Base-by-base conservation (phyloP, 2,797 vertebrate genomes). In the Forpus xanthops region DNA sequence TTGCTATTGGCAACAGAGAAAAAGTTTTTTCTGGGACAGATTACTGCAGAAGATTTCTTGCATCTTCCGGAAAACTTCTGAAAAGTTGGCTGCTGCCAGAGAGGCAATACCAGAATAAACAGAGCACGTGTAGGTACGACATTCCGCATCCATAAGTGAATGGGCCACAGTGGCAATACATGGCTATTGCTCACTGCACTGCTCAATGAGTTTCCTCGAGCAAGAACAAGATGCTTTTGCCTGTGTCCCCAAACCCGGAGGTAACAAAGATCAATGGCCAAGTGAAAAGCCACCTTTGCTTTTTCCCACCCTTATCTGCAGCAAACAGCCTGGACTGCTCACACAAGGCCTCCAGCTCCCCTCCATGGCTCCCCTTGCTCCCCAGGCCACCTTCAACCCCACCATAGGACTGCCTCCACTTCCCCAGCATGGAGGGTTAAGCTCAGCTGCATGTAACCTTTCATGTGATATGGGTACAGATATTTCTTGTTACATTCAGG, bases 1-100 rank as follows among this genome's bases (percentile, higher is more conserved):
- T 47, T 85, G 28, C 56, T 85, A 24, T 53, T 87, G 89, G 65
- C 72, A 94, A 67, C 35, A 89, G 62, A 87, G 68, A 80, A 93
- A 62, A 28, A 55, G 42, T 64, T 92, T 92, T 96, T 39, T 67
- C 73, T 45, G 58, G 72, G 52, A 74, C 49, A 92, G 49, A 77
- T 91, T 76, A 74, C 35, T 83, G 33, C 31, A 71, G 42, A 76
- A 72, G 75, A 72, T 85, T 90, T 91, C 65, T 89, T 75, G 61
- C 42, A 66, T 85, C 53, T 89, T 89, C 75, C 85, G 78, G 81
- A 72, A 87, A 72, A 82, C 73, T 55, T 55, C 31, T n/a, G 24
- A 87, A 71, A 64, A 27, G 25, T 53, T 87, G 78, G 27, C 65
- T 85, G 75, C 65, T 89, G 72, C 60, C 64, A 65, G 83, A 79